phyloP scores from a whole-genome alignment of 2,888 invertebrate species.

The Trypoxylon attenuatum region DNA sequence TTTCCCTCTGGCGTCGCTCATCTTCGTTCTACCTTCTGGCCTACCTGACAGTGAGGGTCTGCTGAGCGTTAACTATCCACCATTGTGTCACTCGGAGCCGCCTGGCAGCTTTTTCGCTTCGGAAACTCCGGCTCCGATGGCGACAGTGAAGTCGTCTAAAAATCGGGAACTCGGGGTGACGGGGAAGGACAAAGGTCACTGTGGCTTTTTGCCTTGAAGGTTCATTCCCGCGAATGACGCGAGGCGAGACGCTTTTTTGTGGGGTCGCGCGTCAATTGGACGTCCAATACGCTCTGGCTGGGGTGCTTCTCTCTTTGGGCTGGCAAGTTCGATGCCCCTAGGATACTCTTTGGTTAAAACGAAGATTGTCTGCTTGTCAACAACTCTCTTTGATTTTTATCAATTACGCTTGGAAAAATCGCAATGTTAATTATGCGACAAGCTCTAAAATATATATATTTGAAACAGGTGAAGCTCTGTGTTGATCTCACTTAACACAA shows the following conservation, averaged over 20 bases:
- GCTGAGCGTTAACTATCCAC: constrained; percentile 48
- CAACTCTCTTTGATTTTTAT: not conserved
- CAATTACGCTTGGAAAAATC: not conserved
- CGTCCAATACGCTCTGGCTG: not conserved
- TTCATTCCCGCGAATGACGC: not conserved
- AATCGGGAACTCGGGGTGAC: not conserved
- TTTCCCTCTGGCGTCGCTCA: not conserved
- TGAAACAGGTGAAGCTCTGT: too few species aligned
- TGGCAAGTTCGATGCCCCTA: not conserved
- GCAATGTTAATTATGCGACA: too few species aligned
- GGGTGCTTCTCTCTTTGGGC: too few species aligned
- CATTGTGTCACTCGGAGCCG: constrained; percentile 43
- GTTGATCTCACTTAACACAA: too few species aligned
- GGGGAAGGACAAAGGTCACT: constrained; percentile 3
- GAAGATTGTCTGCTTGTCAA: not conserved
- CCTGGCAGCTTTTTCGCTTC: not conserved
- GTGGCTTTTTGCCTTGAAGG: not conserved
- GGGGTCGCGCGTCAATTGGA: not conserved
- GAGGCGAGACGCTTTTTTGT: not conserved
- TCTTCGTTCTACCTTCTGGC: not conserved
- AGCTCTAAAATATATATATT: too few species aligned
- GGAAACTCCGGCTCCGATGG: not conserved
- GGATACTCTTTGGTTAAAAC: not conserved
- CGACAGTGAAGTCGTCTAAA: not conserved
- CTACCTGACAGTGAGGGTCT: constrained; percentile 11